Percentiles rank a stretch among this genome's conserved stretches.
Evolutionary conservation across 2,888 invertebrate species (phyloP).

Genomic region (Drosophila cognata): DNA sequence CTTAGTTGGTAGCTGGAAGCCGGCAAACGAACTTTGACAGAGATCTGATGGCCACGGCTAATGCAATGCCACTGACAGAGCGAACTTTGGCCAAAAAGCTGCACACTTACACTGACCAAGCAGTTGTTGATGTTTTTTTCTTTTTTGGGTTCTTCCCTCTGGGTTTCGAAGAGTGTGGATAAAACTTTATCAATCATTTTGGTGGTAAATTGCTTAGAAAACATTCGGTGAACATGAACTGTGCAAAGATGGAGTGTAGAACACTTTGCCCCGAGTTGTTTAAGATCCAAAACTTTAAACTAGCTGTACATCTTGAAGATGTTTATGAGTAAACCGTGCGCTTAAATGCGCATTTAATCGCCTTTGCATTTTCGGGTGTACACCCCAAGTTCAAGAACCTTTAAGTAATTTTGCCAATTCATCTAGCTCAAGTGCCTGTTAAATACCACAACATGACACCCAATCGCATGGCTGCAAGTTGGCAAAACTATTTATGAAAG

Average conservation of each 20-base stretch:
- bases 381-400: conserved; percentile 36
- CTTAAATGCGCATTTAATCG: conserved; percentile 34
- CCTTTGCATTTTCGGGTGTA: conserved; percentile 17
- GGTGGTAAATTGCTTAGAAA: conserved; percentile 83
- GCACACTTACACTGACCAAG: conserved; percentile 32
- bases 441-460: conserved; percentile 63
- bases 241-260: conserved; percentile 22
- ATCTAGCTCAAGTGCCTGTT: conserved; percentile 60
- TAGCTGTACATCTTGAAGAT: background rate
- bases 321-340: conserved; percentile 31
- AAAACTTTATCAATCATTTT: conserved; percentile 84
- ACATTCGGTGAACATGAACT: conserved; percentile 68
- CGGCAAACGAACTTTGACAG: conserved; percentile 52
- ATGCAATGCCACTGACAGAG: conserved; percentile 56
- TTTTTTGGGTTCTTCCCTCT: background rate
- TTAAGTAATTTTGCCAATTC: conserved; percentile 70
- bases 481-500: conserved; percentile 62
- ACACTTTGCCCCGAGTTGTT: conserved; percentile 11
- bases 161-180: conserved; percentile 30
- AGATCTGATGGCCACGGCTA: conserved; percentile 52
- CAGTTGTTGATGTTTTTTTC: conserved; percentile 29
- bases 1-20: conserved; percentile 27
- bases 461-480: conserved; percentile 41
- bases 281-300: conserved; percentile 1
- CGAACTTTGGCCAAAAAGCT: conserved; percentile 39